Conservation (phyloP, 2,888 invertebrate species). For the Coecobrya sp. region DNA sequence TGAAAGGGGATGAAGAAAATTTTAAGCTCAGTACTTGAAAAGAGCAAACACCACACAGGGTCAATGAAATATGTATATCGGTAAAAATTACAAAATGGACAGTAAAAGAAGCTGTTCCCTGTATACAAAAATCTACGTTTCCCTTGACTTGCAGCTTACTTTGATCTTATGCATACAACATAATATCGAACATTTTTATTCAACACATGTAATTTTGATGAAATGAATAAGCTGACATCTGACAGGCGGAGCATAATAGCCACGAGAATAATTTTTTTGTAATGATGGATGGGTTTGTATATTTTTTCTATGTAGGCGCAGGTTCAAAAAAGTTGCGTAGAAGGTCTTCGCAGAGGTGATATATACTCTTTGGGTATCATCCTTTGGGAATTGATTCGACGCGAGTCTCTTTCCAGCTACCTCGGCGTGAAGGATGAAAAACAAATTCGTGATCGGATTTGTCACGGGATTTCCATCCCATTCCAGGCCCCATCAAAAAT, state of each 20-base stretch:
- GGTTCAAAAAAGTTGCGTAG: slow-evolving; percentile 72
- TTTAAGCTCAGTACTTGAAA: slow-evolving; percentile 72
- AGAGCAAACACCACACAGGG: neutral
- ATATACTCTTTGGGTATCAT: slow-evolving; percentile 95
- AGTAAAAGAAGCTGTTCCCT: no score
- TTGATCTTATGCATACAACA: no score
- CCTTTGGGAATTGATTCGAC: slow-evolving; percentile 94
- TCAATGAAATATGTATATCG: neutral
- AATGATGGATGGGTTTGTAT: neutral
- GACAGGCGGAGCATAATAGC: neutral
- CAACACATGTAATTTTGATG: no score
- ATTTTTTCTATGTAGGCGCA: slow-evolving; percentile 55
- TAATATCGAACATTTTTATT: no score
- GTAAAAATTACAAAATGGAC: slow-evolving; percentile 6
- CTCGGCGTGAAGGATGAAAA: slow-evolving; percentile 84
- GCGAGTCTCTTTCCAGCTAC: slow-evolving; percentile 87
- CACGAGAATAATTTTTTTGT: neutral
- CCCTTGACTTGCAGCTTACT: neutral
- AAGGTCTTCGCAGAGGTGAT: slow-evolving; percentile 95
- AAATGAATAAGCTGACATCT: no score
- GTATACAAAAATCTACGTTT: neutral
- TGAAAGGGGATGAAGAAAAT: slow-evolving; percentile 74
- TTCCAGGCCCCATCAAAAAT: slow-evolving; percentile 68
- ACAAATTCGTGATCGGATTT: slow-evolving; percentile 81
- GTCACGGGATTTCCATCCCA: slow-evolving; percentile 76